Base-by-base conservation (phyloP, 2,888 invertebrate species). In the Torymus tubicola region DNA sequence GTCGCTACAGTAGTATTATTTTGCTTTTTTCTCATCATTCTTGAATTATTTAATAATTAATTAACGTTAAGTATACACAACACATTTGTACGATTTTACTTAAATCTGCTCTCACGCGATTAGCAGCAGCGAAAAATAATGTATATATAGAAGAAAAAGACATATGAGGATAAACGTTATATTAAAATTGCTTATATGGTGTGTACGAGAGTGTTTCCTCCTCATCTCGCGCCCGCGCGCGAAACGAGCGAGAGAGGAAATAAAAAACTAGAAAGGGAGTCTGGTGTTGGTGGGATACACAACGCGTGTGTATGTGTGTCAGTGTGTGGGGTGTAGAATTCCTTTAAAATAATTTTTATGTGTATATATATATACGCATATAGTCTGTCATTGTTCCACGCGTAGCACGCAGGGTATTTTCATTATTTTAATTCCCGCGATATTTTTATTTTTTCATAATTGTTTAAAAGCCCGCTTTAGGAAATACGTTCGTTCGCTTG, bases 71-170 rank as follows among this genome's bases (percentile, higher is more conserved):
- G 88, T 90, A 90, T 90, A 90, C 89, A 89, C 90, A 90, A 89
- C 89, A 90, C 88, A 90, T 90, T 90, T 90, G 90, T 90, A 90
- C 90, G 90, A 90, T 89, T 82, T 90, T 88, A 87, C 89, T 90
- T 88, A 86, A 86, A 86, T 86, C 84, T 87, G 74, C 74, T 55
- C 55, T 79, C 79, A 65, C 79, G 69, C 76, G 86, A 85, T 85
- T 84, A 87, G 84, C 86, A 87, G 86, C 86, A 85, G 85, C 86
- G 86, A 88, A 86, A 87, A 86, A 86, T 71, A 75, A 72, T 58
- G 64, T 63, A 78, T 55, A n/a, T 68, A 64, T 72, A 42, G 75
- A 65, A 68, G 74, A 53, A 57, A 61, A 78, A 71, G 53, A 75
- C 42, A 55, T 53, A 70, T 57, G 57, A 69, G 63, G 16, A 68